phyloP scores from a whole-genome alignment of 1,140 invertebrate species.

The Drosophila pseudoananassae region DNA sequence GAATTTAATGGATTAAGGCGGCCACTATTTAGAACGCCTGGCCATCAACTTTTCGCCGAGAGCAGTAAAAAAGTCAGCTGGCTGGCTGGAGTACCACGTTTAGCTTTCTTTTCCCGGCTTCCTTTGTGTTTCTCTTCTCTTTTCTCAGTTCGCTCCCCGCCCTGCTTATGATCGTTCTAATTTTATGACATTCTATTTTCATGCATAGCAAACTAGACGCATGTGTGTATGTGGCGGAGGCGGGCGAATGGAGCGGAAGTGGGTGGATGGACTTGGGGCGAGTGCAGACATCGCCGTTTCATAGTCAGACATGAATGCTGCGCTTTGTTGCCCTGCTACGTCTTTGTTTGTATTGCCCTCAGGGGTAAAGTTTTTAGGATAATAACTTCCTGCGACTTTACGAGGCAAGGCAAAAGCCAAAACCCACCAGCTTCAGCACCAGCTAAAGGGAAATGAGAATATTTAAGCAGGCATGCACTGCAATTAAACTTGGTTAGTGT shows the following conservation, averaged over 20 bases:
- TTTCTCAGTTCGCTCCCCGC: constrained; percentile 3
- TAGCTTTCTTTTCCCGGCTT: constrained; percentile 40
- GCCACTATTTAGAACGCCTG: constrained; percentile 59
- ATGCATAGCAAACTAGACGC: constrained; percentile 65
- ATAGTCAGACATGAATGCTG: constrained; percentile 79
- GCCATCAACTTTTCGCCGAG: constrained; percentile 75
- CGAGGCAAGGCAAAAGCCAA: constrained; percentile 72
- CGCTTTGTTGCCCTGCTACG: constrained; percentile 78
- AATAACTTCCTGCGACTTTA: constrained; percentile 83
- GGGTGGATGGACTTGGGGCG: constrained; percentile 5
- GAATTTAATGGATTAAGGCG: constrained; percentile 77
- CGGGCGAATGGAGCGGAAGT: background rate
- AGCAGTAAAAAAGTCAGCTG: constrained; percentile 74
- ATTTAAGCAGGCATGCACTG: constrained; percentile 63
- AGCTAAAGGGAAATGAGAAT: constrained; percentile 75
- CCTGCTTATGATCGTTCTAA: constrained; percentile 75
- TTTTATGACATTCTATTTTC: constrained; percentile 82
- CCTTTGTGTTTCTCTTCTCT: constrained; percentile 20
- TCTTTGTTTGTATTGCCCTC: constrained; percentile 82
- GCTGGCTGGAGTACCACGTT: constrained; percentile 37
- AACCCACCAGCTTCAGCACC: constrained; percentile 49
- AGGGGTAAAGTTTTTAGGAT: constrained; percentile 83
- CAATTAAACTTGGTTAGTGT: constrained; percentile 8
- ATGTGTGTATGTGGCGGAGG: constrained; percentile 34
- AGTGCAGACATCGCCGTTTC: constrained; percentile 66